Evolutionary conservation across 2,113 vertebrate genomes (phyloP), one percentile per base, ranked within the genome.

Genomic region (Rhinogobius similis): DNA sequence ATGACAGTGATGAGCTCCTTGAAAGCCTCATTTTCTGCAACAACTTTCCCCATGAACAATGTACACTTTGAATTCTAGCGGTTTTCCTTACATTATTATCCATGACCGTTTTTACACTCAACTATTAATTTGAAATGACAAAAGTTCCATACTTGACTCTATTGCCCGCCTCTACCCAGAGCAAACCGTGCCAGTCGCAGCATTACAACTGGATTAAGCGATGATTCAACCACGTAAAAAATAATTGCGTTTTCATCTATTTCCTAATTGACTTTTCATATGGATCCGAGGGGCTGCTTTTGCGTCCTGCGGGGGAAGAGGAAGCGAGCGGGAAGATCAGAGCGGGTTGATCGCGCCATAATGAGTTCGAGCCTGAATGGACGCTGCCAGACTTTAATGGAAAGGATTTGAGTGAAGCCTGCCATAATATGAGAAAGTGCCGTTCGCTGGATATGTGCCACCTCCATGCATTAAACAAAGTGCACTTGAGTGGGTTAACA

Each of bases 401-500:
- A 56, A 11, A 24, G 65, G 78, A 84, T 86, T 79, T 82, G 79
- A 83, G 78, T 73, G 77, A 84, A 82, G 67, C 73, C 50, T 79
- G 48, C 82, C 66, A 69, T 78, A 68, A 85, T 85, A 65, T 61
- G 69, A 69, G 81, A 81, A 72, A 62, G 36, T 77, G 73, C 59
- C 69, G 72, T 59, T 41, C 68, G 39, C 73, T 88, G 89, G 89
- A 82, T 36, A 16, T 27, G 53, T 78, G 81, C 83, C 86, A 86
- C 75, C 70, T 71, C 48, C 24, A 20, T 81, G 87, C 82, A 91
- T 89, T 90, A 91, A 82, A 88, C 79, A 89, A 90, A 90, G 88
- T 88, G 85, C 82, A 82, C 84, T 89, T 69, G 74, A 86, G 79
- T 79, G 77, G 80, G 81, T 86, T 90, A 90, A 87, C 75, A 82